phyloP scores from a whole-genome alignment of 2,888 invertebrate genomes.

The Acleris holmiana region DNA sequence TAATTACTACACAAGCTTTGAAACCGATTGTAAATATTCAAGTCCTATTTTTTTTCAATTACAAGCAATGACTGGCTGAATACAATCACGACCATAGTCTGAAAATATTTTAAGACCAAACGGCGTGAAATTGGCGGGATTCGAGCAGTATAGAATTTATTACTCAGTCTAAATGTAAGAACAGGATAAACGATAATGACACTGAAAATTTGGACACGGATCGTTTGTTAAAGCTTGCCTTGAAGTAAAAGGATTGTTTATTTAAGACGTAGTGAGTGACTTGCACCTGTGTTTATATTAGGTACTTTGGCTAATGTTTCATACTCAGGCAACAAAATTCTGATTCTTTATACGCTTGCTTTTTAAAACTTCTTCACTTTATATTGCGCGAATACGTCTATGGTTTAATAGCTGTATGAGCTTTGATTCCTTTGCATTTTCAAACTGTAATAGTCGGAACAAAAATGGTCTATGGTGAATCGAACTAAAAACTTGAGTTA shows the following conservation, averaged over 20 bases:
- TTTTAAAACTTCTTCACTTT: too few species aligned
- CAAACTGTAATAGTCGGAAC: too few species aligned
- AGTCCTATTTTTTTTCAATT: neutral
- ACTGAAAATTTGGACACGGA: slow-evolving; percentile 21
- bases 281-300: slow-evolving; percentile 31
- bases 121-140: slow-evolving; percentile 2
- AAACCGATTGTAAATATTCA: too few species aligned
- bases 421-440: too few species aligned
- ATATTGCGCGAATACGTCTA: too few species aligned
- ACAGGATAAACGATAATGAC: slow-evolving; percentile 13
- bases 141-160: slow-evolving; percentile 7
- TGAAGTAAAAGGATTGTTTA: slow-evolving; percentile 16
- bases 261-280: neutral
- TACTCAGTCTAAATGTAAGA: neutral
- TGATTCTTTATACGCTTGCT: too few species aligned
- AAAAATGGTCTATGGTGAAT: too few species aligned
- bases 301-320: neutral
- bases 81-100: slow-evolving; percentile 1
- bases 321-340: too few species aligned
- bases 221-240: slow-evolving; percentile 25
- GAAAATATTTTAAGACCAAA: neutral
- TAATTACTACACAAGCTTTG: neutral
- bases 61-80: slow-evolving; percentile 16
- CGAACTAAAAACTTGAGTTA: too few species aligned
- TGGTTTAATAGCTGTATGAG: too few species aligned